phyloP scores from a whole-genome alignment of 2,113 vertebrate species.

The Marmota flaviventris region DNA sequence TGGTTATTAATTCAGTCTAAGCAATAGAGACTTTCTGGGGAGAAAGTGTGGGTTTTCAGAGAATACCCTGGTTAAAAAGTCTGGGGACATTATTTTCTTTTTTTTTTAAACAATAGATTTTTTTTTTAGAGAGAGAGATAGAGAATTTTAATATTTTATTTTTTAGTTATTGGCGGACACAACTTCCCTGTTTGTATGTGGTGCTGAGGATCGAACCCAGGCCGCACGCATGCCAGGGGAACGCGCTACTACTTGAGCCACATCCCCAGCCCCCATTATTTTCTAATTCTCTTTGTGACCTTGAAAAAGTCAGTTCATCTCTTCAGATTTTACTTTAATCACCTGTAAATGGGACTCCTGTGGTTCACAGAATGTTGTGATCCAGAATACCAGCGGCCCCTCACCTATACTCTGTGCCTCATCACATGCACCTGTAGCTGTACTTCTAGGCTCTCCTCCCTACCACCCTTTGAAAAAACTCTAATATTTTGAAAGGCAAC shows the following conservation, averaged over 20 bases:
- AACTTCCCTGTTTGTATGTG: too few relatives aligned
- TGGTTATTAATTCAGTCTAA: background rate
- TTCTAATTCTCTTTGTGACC: background rate
- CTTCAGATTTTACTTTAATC: background rate
- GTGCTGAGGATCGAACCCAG: too few relatives aligned
- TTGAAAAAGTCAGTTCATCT: background rate
- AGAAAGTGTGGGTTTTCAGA: background rate
- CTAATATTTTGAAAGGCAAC: background rate
- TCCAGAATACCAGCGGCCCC: fast-evolving
- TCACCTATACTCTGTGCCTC: background rate
- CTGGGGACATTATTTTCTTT: background rate
- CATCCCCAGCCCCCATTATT: background rate
- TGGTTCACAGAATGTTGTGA: background rate
- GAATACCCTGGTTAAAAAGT: background rate
- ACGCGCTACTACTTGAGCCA: too few relatives aligned
- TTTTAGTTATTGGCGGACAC: too few relatives aligned
- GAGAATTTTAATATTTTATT: too few relatives aligned
- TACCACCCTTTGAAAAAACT: background rate
- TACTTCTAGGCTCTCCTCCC: background rate
- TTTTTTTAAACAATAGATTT: too few relatives aligned
- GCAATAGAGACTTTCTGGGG: background rate
- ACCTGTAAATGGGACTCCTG: background rate
- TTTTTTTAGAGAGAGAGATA: too few relatives aligned
- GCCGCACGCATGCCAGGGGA: too few relatives aligned
- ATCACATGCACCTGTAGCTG: fast-evolving